These are phyloP conservation scores for Pelobates cultripes DNA, from an alignment of 2,797 vertebrate species.

Conservation along the genomic window DNA sequence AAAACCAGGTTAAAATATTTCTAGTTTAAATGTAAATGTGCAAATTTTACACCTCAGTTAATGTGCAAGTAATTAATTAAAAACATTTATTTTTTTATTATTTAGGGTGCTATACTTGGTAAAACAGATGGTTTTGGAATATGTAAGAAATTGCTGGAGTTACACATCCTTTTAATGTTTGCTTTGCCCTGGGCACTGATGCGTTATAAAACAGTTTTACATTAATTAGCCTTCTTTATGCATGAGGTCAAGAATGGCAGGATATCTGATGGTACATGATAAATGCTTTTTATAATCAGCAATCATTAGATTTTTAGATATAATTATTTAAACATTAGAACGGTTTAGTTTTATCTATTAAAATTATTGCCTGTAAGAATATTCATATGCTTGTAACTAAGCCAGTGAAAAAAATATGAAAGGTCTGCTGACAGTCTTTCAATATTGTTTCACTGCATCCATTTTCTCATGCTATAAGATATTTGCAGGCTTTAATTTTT, in stretches of 20 bases:
- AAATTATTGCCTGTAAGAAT: too few species aligned
- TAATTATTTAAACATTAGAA: too few species aligned
- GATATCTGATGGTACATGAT: constrained; percentile 39
- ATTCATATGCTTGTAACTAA: too few species aligned
- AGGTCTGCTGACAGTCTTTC: too few species aligned
- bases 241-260: constrained; percentile 47
- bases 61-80: constrained; percentile 3
- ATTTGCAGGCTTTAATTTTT: too few species aligned
- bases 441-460: too few species aligned
- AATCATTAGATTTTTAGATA: too few species aligned
- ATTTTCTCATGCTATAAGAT: too few species aligned
- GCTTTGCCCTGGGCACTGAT: constrained; percentile 6
- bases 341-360: too few species aligned
- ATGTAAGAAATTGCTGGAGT: constrained; percentile 15
- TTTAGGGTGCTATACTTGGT: constrained; percentile 8
- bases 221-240: constrained; percentile 39
- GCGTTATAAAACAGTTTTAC: constrained; percentile 7
- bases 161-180: constrained; percentile 31
- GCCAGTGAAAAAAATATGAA: too few species aligned
- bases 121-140: constrained; percentile 16
- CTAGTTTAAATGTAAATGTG: background rate
- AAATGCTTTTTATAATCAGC: background rate
- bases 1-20: background rate
- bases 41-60: constrained; percentile 22
- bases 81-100: background rate